Conservation (phyloP, 2,888 invertebrate genomes). For the Noctua pronuba region DNA sequence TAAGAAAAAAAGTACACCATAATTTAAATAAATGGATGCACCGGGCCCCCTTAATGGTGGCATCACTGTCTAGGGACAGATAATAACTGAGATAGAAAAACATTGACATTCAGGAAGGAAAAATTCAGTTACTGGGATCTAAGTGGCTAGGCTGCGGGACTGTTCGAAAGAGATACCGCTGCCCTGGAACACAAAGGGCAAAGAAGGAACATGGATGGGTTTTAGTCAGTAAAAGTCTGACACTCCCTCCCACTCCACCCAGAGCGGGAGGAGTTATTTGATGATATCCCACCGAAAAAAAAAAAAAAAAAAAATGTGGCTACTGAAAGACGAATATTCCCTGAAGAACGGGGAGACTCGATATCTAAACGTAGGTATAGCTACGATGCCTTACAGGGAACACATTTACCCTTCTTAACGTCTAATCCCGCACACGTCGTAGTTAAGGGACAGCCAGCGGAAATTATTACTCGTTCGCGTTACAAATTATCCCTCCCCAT, state of each 20-base stretch:
- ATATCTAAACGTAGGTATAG: constrained; percentile 36
- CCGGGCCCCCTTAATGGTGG: constrained; percentile 46
- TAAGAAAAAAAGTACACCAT: constrained; percentile 56
- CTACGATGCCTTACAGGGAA: constrained; percentile 33
- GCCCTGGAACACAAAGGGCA: too few relatives aligned
- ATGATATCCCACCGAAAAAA: too few relatives aligned
- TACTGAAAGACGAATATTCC: constrained; percentile 31
- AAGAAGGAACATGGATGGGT: too few relatives aligned
- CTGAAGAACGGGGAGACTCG: constrained; percentile 32
- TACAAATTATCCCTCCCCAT: constrained; percentile 83
- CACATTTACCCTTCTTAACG: constrained; percentile 65
- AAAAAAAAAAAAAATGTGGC: too few relatives aligned
- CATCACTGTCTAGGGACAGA: constrained; percentile 45
- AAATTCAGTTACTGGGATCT: constrained; percentile 16
- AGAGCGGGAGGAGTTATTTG: too few relatives aligned
- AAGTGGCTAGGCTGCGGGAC: too few relatives aligned
- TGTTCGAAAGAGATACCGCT: too few relatives aligned
- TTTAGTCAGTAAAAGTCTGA: too few relatives aligned
- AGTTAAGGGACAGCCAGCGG: constrained; percentile 74
- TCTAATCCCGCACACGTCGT: constrained; percentile 74
- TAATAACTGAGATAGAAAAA: constrained; percentile 48
- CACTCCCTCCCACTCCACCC: too few relatives aligned
- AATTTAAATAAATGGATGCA: constrained; percentile 66
- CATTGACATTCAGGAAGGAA: constrained; percentile 34
- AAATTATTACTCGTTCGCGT: constrained; percentile 85